Evolutionary conservation across 2,113 vertebrate genomes (phyloP), one percentile per base, ranked within the genome.

Genomic region (Upupa epops): DNA sequence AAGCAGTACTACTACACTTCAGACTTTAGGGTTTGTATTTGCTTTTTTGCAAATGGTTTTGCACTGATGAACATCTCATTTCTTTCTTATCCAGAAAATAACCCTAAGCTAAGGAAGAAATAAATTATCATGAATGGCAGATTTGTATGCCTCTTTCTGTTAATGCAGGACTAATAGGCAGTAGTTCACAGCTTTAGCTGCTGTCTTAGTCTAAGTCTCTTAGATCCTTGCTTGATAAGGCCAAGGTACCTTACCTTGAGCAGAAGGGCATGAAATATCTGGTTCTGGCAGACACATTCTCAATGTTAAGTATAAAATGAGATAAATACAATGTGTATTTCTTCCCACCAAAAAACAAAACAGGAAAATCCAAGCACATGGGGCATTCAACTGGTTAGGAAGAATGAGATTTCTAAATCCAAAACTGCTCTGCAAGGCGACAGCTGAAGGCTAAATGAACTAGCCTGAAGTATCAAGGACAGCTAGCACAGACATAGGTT

Each of bases 271-370:
- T 36, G 37, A 29, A 59, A 8, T 70, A 68, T 74, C 69, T 88
- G 20, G n/a, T 45, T 81, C 56, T 77, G 73, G 60, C 60, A 86
- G 48, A 83, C 5, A 11, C 11, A 22, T 54, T 28, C 40, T 86
- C 79, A 51, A 7, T 0, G 0, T 90, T 59, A 28, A 59, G 64
- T 60, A 24, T 66, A 77, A 92, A 88, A 59, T 55, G 31, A 61
- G 60, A 25, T 46, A 80, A 55, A 83, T 86, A 59, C 4, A 32
- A 74, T 45, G 24, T 1, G 0, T 75, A 31, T 65, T 88, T 76
- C 2, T n/a, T 8, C 29, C 14, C 2, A 0, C 37, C 8, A 7
- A 18, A 70, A 45, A 19, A 54, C 21, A 1, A 0, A 46, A 32
- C 2, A 25, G 18, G 70, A 37, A 48, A 75, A 32, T 51, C 32